These are phyloP conservation scores for Nezara viridula DNA, from an alignment of 2,888 invertebrate genomes.

Conservation along the genomic window DNA sequence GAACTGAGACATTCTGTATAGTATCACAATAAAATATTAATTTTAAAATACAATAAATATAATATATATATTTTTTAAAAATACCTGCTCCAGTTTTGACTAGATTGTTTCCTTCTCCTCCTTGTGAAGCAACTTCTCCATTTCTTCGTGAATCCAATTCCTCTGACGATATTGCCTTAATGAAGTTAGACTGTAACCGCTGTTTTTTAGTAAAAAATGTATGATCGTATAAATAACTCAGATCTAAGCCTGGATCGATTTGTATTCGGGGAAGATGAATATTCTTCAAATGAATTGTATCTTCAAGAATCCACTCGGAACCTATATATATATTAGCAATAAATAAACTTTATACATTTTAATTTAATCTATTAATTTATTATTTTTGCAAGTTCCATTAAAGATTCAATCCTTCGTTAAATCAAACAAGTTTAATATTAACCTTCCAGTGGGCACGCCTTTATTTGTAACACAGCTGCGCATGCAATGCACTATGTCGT, in stretches of 20 bases:
- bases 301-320: slow-evolving; percentile 90
- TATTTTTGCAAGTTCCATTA: too few species aligned
- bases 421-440: too few species aligned
- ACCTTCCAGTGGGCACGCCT: too few species aligned
- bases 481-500: too few species aligned
- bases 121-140: slow-evolving; percentile 66
- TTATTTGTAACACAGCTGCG: too few species aligned
- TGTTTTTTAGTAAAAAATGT: slow-evolving; percentile 86
- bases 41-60: too few species aligned
- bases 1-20: too few species aligned
- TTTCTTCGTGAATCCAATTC: slow-evolving; percentile 73
- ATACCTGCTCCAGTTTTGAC: slow-evolving; percentile 66
- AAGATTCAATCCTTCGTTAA: too few species aligned
- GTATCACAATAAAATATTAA: not conserved
- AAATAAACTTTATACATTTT: not conserved
- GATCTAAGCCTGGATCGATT: slow-evolving; percentile 85
- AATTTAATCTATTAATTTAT: too few species aligned
- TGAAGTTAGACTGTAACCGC: slow-evolving; percentile 80
- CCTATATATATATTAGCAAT: slow-evolving; percentile 67
- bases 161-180: slow-evolving; percentile 86
- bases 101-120: slow-evolving; percentile 66
- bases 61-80: not conserved
- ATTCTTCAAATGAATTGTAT: slow-evolving; percentile 93
- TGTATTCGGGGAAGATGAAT: slow-evolving; percentile 85
- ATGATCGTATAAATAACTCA: slow-evolving; percentile 86